Conservation (phyloP, 2,797 vertebrate species). For the Meda fulgida region DNA sequence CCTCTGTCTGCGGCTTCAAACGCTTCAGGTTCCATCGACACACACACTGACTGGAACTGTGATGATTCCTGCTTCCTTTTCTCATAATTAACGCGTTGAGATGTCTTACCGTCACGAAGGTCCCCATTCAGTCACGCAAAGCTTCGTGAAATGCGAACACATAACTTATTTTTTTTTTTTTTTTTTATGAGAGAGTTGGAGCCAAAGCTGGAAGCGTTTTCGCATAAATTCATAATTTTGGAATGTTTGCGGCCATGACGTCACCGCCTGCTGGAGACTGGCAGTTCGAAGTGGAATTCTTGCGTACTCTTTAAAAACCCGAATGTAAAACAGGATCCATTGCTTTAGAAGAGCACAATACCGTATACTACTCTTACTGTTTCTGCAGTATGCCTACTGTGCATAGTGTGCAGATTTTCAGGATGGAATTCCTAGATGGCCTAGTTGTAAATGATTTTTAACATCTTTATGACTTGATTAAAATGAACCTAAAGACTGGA, state of each 20-base stretch:
- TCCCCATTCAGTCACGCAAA: background rate
- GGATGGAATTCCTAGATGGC: background rate
- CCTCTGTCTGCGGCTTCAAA: conserved; percentile 50
- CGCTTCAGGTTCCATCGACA: background rate
- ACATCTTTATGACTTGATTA: background rate
- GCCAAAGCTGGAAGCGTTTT: conserved; percentile 3
- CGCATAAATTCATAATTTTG: conserved; percentile 12
- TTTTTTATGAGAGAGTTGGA: background rate
- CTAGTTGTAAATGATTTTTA: background rate
- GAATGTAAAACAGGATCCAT: background rate
- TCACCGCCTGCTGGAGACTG: background rate
- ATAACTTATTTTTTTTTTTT: background rate
- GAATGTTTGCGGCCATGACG: background rate
- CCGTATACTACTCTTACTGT: background rate
- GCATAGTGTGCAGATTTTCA: background rate
- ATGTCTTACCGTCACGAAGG: background rate
- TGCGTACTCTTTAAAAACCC: background rate
- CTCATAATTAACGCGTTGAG: too few relatives aligned
- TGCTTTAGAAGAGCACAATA: background rate
- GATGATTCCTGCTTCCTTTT: background rate
- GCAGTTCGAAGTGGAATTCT: background rate
- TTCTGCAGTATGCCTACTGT: background rate
- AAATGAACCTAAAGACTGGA: background rate
- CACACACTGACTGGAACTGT: background rate
- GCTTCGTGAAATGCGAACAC: background rate